Base-by-base conservation (phyloP, 2,113 vertebrate species). In the Aspidoscelis tigris region DNA sequence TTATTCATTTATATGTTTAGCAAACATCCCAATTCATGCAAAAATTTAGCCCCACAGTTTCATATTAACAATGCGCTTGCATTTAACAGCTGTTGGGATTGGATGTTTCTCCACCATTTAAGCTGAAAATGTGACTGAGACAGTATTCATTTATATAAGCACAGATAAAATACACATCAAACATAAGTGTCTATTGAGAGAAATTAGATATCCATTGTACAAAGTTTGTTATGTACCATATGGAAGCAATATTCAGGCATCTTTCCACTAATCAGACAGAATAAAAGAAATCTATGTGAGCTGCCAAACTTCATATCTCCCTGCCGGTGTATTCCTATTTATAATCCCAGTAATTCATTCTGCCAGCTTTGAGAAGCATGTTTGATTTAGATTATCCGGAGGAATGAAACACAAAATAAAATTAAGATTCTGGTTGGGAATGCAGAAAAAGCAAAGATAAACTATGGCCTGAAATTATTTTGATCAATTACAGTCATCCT, bases 251-350 rank as follows among this genome's bases (percentile, higher is more conserved):
- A 61, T 82, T 22, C 0, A 1, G 68, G 41, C 4, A 1, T n/a
- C 18, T 18, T 44, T 76, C 64, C 76, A 69, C n/a, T 72, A 39
- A 70, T 33, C 21, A 9, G 10, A 50, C 78, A 1, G 18, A 8
- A 11, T 69, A 44, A 3, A 10, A 65, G 41, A 22, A 9, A 43
- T 2, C 61, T 73, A 44, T 58, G 20, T 65, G 24, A 2, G 0
- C 8, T 2, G 0, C 10, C 44, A 3, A 0, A 0, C 72, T 43
- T 73, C 0, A 64, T 8, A 0, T 41, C 22, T 21, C 0, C 0
- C n/a, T 16, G 50, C 21, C 9, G 5, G 41, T 12, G 26, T 26
- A 7, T 22, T 22, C 24, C 9, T 0, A 1, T 50, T 78, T 3
- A 24, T 70, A 64, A 55, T 50, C 44, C 53, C 16, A 3, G 11